Percentiles rank a stretch among this genome's conserved stretches.
phyloP scores from a whole-genome alignment of 2,113 vertebrate species.

The Plecotus auritus region DNA sequence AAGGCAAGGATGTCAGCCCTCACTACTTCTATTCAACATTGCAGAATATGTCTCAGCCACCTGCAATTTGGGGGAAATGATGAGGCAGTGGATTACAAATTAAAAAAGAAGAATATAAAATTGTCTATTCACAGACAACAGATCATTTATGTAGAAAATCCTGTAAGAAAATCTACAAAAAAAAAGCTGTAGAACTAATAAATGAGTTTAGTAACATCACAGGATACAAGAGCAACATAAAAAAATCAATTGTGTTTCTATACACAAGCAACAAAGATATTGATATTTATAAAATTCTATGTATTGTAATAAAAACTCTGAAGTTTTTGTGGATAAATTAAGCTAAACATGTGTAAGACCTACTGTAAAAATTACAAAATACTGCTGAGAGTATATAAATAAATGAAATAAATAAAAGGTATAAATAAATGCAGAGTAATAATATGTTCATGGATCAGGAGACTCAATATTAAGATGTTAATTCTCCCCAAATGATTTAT shows the following conservation, averaged over 20 bases:
- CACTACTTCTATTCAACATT: background rate
- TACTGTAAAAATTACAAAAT: background rate
- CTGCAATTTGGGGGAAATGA: background rate
- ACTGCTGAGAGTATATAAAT: background rate
- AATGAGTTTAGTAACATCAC: background rate
- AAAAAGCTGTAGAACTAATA: background rate
- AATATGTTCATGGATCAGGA: background rate
- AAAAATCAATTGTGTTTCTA: background rate
- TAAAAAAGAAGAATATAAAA: background rate
- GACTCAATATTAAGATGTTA: background rate
- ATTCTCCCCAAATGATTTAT: constrained; percentile 1
- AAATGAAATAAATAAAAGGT: background rate
- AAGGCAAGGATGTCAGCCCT: background rate
- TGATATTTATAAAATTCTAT: background rate
- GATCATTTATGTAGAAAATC: background rate
- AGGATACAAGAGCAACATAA: background rate
- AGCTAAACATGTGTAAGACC: background rate
- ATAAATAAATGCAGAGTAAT: background rate
- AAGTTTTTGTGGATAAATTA: background rate
- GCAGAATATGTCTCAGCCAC: background rate
- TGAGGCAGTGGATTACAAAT: background rate
- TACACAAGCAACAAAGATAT: background rate
- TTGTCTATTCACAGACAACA: background rate
- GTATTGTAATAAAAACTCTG: background rate
- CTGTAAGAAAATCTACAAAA: background rate